phyloP scores from a whole-genome alignment of 2,113 vertebrate species.

The Oceanodroma tethys region DNA sequence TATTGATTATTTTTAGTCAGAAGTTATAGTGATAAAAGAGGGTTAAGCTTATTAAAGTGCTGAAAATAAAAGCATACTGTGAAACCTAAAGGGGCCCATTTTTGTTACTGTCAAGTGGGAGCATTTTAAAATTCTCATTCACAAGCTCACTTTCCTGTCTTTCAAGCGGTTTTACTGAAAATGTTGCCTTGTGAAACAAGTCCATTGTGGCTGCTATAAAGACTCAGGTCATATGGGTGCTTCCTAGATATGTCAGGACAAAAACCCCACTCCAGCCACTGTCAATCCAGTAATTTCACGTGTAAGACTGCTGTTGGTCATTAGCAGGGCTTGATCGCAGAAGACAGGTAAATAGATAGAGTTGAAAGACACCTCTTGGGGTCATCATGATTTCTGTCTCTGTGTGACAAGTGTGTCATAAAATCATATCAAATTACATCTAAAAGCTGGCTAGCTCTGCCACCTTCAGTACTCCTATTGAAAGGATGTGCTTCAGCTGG shows the following conservation, averaged over 20 bases:
- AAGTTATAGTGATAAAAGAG: neutral
- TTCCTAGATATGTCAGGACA: neutral
- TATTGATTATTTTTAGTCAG: constrained; percentile 18
- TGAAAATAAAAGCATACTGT: constrained; percentile 6
- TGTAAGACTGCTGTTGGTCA: neutral
- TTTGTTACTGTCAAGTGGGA: constrained; percentile 2
- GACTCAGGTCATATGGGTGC: neutral
- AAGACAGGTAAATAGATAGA: neutral
- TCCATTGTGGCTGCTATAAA: neutral
- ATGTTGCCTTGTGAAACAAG: neutral
- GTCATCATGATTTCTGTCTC: neutral
- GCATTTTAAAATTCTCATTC: neutral
- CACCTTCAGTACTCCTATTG: neutral
- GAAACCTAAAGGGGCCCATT: constrained; percentile 22
- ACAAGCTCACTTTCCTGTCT: neutral
- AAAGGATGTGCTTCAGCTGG: neutral
- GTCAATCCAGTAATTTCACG: neutral
- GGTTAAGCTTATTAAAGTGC: constrained; percentile 20
- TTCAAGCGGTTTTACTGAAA: neutral
- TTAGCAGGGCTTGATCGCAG: neutral
- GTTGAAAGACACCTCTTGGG: neutral
- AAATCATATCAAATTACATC: neutral
- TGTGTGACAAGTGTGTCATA: neutral
- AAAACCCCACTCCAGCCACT: neutral
- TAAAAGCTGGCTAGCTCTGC: neutral